Conservation (phyloP, 2,797 vertebrate genomes). For the Notolepis coatsorum region DNA sequence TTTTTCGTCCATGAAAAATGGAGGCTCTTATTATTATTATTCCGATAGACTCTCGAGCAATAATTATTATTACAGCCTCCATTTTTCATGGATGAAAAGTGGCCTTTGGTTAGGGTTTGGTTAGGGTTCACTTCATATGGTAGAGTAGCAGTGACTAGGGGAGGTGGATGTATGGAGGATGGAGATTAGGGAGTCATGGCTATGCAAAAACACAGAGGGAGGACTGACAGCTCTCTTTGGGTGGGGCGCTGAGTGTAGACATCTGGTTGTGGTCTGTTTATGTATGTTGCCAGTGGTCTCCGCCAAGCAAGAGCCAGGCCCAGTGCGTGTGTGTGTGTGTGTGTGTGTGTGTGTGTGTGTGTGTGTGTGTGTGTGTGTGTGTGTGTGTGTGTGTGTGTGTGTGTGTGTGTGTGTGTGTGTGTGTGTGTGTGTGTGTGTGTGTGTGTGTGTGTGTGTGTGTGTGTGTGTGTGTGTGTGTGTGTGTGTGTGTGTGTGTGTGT, state of each 20-base stretch:
- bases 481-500: too few relatives aligned
- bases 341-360: conserved; percentile 39
- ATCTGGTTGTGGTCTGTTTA: conserved; percentile 78
- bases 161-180: conserved; percentile 35
- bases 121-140: conserved; percentile 6
- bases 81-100: too few relatives aligned
- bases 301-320: conserved; percentile 41
- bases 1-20: too few relatives aligned
- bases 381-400: conserved; percentile 18
- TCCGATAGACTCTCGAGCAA: too few relatives aligned
- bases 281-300: conserved; percentile 60
- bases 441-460: too few relatives aligned
- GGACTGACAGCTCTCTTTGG: conserved; percentile 61
- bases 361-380: conserved; percentile 23
- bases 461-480: too few relatives aligned
- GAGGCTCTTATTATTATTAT: too few relatives aligned
- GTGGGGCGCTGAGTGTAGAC: conserved; percentile 55
- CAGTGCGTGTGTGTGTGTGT: conserved; percentile 50
- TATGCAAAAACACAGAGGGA: conserved; percentile 65
- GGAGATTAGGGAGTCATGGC: conserved; percentile 51
- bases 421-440: too few relatives aligned
- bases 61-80: too few relatives aligned
- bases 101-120: neutral
- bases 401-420: neutral
- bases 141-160: conserved; percentile 3